Percentiles rank a stretch among this genome's conserved stretches.
Conservation (phyloP, 2,888 invertebrate species). For the Hemaris fuciformis region DNA sequence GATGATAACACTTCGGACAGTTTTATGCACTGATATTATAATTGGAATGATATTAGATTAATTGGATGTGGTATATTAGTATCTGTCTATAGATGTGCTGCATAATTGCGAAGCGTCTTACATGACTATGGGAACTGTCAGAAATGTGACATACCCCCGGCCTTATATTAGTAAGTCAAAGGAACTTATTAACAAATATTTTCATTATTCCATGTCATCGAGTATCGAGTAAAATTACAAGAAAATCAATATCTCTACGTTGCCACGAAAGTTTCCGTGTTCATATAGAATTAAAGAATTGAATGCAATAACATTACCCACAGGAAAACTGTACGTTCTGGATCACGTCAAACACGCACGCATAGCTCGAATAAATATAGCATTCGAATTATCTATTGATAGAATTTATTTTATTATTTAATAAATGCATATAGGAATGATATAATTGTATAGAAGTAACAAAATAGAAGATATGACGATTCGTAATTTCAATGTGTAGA, state of each 20-base stretch:
- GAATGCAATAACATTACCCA: neutral
- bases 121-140: neutral
- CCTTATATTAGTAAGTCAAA: neutral
- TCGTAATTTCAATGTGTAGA: neutral
- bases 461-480: neutral
- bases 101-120: neutral
- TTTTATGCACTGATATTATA: neutral
- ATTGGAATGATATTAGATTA: too few species aligned
- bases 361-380: neutral
- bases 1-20: neutral
- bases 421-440: conserved; percentile 17
- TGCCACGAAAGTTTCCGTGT: neutral
- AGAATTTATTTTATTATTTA: too few species aligned
- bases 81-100: neutral
- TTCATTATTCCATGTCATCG: neutral
- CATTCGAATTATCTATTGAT: neutral
- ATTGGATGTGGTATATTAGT: too few species aligned
- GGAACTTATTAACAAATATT: neutral
- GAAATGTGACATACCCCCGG: neutral
- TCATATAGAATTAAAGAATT: neutral
- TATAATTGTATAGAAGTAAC: neutral
- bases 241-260: neutral
- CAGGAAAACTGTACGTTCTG: neutral
- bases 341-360: neutral
- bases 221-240: neutral